Conservation (phyloP, 1,140 invertebrate genomes). For the Triops cancriformis region DNA sequence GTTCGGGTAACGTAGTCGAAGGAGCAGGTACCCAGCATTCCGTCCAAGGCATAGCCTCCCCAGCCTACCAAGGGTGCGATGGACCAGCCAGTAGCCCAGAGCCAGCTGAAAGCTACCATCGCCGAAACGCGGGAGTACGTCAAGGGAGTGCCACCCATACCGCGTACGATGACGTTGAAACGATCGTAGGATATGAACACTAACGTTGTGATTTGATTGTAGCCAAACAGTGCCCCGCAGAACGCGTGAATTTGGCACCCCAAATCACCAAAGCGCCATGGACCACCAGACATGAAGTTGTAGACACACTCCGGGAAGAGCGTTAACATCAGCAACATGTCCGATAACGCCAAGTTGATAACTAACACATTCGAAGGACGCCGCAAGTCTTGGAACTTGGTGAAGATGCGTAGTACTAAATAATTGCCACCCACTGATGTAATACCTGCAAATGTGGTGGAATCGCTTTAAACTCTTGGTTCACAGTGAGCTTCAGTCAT, state of each 20-base stretch:
- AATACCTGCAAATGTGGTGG: neutral
- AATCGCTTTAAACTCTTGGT: neutral
- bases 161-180: constrained; percentile 38
- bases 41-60: constrained; percentile 30
- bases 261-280: constrained; percentile 31
- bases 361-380: constrained; percentile 43
- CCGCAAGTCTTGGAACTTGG: constrained; percentile 33
- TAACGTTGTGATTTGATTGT: constrained; percentile 34
- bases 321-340: constrained; percentile 34
- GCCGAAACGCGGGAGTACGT: constrained; percentile 31
- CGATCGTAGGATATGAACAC: constrained; percentile 36
- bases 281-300: constrained; percentile 32
- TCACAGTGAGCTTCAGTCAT: neutral
- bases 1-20: constrained; percentile 34
- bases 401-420: constrained; percentile 31
- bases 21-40: constrained; percentile 34
- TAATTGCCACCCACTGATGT: constrained; percentile 29
- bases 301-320: constrained; percentile 34
- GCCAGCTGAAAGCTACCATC: constrained; percentile 34
- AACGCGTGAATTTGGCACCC: constrained; percentile 31
- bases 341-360: constrained; percentile 42
- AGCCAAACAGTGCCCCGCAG: constrained; percentile 34
- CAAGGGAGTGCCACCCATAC: constrained; percentile 34
- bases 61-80: constrained; percentile 36
- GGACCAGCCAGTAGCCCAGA: constrained; percentile 33